phyloP scores from a whole-genome alignment of 2,888 invertebrate genomes.

The Eucriotettix oculatus region DNA sequence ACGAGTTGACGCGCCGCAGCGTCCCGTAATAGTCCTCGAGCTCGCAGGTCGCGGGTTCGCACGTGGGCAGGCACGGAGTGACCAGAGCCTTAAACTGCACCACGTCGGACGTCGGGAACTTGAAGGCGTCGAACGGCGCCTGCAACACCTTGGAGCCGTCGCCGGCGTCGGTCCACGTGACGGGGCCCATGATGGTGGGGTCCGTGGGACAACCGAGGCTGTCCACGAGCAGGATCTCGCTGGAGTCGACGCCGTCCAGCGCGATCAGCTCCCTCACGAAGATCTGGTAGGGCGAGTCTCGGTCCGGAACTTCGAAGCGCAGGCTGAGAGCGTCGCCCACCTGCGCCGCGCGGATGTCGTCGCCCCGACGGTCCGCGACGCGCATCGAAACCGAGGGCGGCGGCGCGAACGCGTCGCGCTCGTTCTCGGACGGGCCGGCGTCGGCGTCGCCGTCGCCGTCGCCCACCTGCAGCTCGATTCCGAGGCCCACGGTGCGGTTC shows the following conservation, averaged over 20 bases:
- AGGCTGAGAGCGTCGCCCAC: conserved; percentile 29
- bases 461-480: conserved; percentile 22
- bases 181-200: conserved; percentile 25
- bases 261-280: conserved; percentile 30
- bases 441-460: too few species aligned
- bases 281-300: conserved; percentile 27
- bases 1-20: conserved; percentile 48
- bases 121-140: conserved; percentile 89
- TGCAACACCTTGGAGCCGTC: conserved; percentile 44
- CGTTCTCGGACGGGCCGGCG: conserved; percentile 18
- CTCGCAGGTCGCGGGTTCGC: conserved; percentile 83
- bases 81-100: conserved; percentile 92
- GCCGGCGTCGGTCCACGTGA: conserved; percentile 14
- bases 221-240: conserved; percentile 29
- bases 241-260: conserved; percentile 26
- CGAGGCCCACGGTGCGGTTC: conserved; percentile 26
- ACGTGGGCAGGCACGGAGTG: conserved; percentile 84
- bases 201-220: conserved; percentile 27
- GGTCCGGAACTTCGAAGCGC: conserved; percentile 27
- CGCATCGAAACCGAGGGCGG: conserved; percentile 30
- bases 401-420: conserved; percentile 26
- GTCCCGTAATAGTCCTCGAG: conserved; percentile 42
- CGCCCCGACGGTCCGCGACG: conserved; percentile 25
- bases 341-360: conserved; percentile 26
- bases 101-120: conserved; percentile 90